Evolutionary conservation across 2,888 invertebrate species (phyloP), one percentile per base, ranked within the genome.

Genomic region (Julus scandinavius): DNA sequence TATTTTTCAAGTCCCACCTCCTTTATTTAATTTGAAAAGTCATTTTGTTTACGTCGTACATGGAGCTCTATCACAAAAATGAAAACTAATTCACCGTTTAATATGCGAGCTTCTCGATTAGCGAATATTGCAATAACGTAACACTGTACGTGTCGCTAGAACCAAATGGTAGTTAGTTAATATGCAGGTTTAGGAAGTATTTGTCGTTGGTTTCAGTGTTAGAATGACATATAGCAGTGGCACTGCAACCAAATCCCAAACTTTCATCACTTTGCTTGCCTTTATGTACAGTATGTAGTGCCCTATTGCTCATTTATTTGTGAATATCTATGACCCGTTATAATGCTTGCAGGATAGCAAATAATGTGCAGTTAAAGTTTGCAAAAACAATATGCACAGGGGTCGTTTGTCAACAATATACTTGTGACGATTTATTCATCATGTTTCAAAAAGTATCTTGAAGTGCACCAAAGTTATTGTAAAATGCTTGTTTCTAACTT

Each of bases 1-100:
- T 85, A 85, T 85, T 85, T 50, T 85, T 50, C 50, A 49, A 85
- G 29, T 29, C 85, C 85, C 45, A 45, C 45, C 45, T 7, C 80
- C 80, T 80, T 80, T 80, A 13, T 29, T 80, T 80, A 9, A 29
- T 38, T 29, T 15, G 80, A 80, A 80, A 15, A 29, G 38, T 29
- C 38, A 80, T 15, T 15, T 80, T 13, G 15, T 80, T 80, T 80
- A 15, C 38, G 29, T 80, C 15, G 80, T 38, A 38, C 38, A 29
- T 11, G 15, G 15, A 80, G 80, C 80, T 80, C 80, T 38, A 11
- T 38, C 54, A 38, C 38, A 38, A 80, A 80, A 80, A 38, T 80
- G 80, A 80, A 80, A 63, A 72, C 20, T 38, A 80, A 0, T 38
- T 38, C 38, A 4, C 29, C 80, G 80, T 80, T 29, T 80, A 80